Evolutionary conservation across 1,140 invertebrate genomes (phyloP).

Genomic region (Trypoxylus dichotomus): DNA sequence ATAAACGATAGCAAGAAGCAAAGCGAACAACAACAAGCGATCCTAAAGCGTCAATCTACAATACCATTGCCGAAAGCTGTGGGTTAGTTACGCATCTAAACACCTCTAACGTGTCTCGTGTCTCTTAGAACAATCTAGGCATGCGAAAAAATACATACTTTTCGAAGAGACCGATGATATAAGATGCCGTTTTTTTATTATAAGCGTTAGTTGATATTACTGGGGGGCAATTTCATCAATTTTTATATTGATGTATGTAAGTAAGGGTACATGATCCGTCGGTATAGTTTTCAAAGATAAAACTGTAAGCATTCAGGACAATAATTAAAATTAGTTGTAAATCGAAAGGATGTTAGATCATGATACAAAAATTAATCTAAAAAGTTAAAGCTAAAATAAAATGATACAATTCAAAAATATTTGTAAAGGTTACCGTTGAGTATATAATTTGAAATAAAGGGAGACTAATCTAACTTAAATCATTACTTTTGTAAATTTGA

Average conservation of each 20-base stretch:
- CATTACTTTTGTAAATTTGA: no score
- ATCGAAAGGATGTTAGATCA: not conserved
- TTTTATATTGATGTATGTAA: no score
- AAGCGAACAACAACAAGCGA: not conserved
- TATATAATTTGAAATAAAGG: no score
- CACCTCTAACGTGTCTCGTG: not conserved
- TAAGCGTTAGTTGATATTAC: not conserved
- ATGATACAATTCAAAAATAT: not conserved
- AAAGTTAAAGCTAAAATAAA: not conserved
- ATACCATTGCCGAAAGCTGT: not conserved
- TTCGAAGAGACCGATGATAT: constrained; percentile 46
- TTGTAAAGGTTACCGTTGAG: no score
- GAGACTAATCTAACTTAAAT: no score
- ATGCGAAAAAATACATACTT: constrained; percentile 45
- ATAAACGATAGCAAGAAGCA: not conserved
- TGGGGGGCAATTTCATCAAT: not conserved
- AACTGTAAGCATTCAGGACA: no score
- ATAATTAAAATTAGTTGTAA: not conserved
- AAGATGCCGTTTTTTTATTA: not conserved
- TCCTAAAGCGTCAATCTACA: not conserved
- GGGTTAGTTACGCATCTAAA: not conserved
- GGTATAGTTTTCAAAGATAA: no score
- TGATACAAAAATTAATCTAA: not conserved
- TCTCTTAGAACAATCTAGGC: not conserved
- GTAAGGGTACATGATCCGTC: no score